phyloP scores from a whole-genome alignment of 2,888 invertebrate genomes.

The Eurytoma adleriae region DNA sequence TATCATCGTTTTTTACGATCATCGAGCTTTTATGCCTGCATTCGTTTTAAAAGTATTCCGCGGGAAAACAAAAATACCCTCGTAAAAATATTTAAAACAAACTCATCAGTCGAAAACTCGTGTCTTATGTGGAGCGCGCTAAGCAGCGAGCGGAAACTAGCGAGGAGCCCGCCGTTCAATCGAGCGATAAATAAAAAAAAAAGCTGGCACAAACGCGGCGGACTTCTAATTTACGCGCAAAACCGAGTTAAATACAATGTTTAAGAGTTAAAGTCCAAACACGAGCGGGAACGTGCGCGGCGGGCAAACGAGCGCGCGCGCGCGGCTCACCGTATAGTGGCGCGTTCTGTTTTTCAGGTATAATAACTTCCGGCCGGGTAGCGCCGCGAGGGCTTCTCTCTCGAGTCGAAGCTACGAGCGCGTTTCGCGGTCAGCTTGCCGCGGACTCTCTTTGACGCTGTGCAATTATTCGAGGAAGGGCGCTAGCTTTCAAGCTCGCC shows the following conservation, averaged over 20 bases:
- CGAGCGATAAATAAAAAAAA: too few species aligned
- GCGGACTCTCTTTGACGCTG: not conserved
- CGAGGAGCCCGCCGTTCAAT: too few species aligned
- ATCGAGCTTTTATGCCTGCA: too few species aligned
- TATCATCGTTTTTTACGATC: too few species aligned
- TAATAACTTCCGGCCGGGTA: constrained; percentile 54
- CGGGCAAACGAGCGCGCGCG: not conserved
- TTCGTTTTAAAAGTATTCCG: too few species aligned
- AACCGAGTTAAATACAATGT: constrained; percentile 36
- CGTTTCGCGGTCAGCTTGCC: constrained; percentile 38
- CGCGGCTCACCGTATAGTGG: constrained; percentile 18
- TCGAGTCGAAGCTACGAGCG: not conserved
- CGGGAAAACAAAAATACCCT: too few species aligned
- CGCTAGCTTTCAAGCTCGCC: constrained; percentile 21
- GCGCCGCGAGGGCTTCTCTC: constrained; percentile 30
- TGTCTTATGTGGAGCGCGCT: too few species aligned
- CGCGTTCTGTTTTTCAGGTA: constrained; percentile 55
- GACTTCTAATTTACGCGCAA: constrained; percentile 28
- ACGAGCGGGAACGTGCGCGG: not conserved
- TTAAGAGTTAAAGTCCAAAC: constrained; percentile 26
- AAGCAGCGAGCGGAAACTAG: too few species aligned
- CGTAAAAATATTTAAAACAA: too few species aligned
- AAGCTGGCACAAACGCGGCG: constrained; percentile 22
- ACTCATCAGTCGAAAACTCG: too few species aligned
- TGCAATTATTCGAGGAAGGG: constrained; percentile 42